Base-by-base conservation (phyloP, 2,888 invertebrate genomes). In the Caradrina kadenii region DNA sequence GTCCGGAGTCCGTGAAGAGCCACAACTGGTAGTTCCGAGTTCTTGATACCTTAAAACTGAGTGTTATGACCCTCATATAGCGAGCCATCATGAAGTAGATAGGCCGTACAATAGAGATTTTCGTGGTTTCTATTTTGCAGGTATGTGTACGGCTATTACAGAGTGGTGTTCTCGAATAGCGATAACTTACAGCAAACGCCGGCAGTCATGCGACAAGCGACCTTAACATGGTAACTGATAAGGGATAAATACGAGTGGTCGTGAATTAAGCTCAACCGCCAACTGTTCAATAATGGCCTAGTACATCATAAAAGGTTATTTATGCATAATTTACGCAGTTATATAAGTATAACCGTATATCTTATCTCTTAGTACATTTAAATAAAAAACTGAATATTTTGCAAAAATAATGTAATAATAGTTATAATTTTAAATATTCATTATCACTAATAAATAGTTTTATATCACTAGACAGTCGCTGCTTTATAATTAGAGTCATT, bases 401-500 rank as follows among this genome's bases (percentile, higher is more conserved):
- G 93, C 91, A 95, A 96, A 96, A 96, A 96, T 96, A 94, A 90
- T 92, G 86, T 91, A 89, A 92, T 84, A 84, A 92, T 84, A 84
- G 89, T 90, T 91, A 92, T 93, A 88, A 86, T 93, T 92, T 91
- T 90, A 90, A 93, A 93, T 93, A 93, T 91, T 86, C 81, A 88
- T 87, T 89, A 91, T 87, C 86, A 87, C 87, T 91, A 92, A 92
- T 92, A 92, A 91, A 93, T 89, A 88, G 89, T 91, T 92, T 91
- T 85, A 90, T 91, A 93, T 93, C 89, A 90, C 93, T 93, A 93
- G 84, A 93, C 92, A 93, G 92, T 93, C 93, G 89, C 93, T 89
- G 87, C 84, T 87, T 91, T 89, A 91, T 88, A 88, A 87, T 92
- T 89, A 88, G 85, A 81, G 84, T 88, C 84, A 84, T 87, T 88